These are phyloP conservation scores for Phortica magna DNA, from an alignment of 2,888 invertebrate genomes.

Conservation along the genomic window DNA sequence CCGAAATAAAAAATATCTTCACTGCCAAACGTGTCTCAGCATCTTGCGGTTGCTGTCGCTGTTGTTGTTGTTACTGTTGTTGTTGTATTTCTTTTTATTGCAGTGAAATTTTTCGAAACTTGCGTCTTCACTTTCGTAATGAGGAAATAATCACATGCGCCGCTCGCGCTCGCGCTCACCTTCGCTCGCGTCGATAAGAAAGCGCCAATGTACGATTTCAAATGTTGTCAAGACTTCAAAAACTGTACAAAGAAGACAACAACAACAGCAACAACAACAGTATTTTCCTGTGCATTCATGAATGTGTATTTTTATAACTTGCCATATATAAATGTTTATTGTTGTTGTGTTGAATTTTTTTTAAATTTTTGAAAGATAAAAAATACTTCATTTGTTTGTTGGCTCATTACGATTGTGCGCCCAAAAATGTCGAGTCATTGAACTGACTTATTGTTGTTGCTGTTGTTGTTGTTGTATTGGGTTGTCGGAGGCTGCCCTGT, in stretches of 20 bases:
- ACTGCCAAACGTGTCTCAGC: background rate
- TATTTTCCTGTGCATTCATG: background rate
- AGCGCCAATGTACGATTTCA: conserved; percentile 28
- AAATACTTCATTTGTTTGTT: conserved; percentile 13
- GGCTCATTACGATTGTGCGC: background rate
- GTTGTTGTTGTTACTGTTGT: conserved; percentile 42
- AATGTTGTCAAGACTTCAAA: conserved; percentile 19
- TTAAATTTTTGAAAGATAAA: background rate
- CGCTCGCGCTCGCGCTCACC: background rate
- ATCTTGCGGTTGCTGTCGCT: conserved; percentile 35
- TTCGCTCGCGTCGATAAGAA: conserved; percentile 7
- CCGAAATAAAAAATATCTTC: background rate
- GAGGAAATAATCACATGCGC: conserved; percentile 57
- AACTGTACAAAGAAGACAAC: background rate
- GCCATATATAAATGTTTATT: background rate
- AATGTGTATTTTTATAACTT: conserved; percentile 5
- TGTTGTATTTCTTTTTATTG: conserved; percentile 30
- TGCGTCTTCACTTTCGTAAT: conserved; percentile 57
- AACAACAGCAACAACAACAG: background rate
- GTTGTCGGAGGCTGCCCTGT: background rate
- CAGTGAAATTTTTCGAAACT: conserved; percentile 49
- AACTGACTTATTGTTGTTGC: background rate
- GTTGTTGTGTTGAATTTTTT: background rate
- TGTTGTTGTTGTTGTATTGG: background rate
- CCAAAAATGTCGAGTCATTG: conserved; percentile 11